Conservation (phyloP, 2,888 invertebrate species). For the Drosophila falleni region DNA sequence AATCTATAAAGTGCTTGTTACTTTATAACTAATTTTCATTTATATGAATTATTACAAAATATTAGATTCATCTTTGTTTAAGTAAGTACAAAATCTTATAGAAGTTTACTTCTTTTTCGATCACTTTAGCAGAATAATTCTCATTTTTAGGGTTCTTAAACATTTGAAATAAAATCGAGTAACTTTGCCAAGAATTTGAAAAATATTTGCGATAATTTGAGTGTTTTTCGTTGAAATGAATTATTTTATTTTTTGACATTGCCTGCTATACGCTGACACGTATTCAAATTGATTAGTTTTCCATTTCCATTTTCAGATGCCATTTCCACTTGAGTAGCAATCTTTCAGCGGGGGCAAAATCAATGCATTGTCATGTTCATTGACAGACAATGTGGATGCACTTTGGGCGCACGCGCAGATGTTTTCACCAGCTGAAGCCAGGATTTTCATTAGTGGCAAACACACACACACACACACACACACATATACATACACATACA, state of each 20-base stretch:
- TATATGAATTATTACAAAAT: too few relatives aligned
- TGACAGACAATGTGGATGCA: slow-evolving; percentile 32
- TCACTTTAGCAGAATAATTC: too few relatives aligned
- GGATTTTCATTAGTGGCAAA: slow-evolving; percentile 67
- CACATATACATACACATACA: slow-evolving; percentile 13
- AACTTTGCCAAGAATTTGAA: too few relatives aligned
- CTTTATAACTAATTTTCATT: too few relatives aligned
- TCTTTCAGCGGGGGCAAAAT: slow-evolving; percentile 25
- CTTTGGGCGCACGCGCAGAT: slow-evolving; percentile 66
- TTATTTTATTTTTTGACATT: background rate
- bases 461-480: slow-evolving; percentile 44
- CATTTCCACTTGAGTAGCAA: slow-evolving; percentile 21
- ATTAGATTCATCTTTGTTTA: too few relatives aligned
- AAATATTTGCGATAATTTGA: background rate
- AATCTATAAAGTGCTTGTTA: too few relatives aligned
- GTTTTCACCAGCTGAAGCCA: slow-evolving; percentile 56
- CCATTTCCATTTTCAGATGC: slow-evolving; percentile 8
- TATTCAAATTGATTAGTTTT: slow-evolving; percentile 31
- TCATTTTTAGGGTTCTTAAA: too few relatives aligned
- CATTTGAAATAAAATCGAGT: too few relatives aligned
- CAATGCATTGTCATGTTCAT: slow-evolving; percentile 36
- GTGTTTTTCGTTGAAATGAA: background rate
- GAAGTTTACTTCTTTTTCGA: too few relatives aligned
- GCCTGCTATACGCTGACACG: background rate
- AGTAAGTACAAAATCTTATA: too few relatives aligned